These are phyloP conservation scores for Sitophilus oryzae DNA, from an alignment of 1,140 invertebrate species.

Conservation along the genomic window DNA sequence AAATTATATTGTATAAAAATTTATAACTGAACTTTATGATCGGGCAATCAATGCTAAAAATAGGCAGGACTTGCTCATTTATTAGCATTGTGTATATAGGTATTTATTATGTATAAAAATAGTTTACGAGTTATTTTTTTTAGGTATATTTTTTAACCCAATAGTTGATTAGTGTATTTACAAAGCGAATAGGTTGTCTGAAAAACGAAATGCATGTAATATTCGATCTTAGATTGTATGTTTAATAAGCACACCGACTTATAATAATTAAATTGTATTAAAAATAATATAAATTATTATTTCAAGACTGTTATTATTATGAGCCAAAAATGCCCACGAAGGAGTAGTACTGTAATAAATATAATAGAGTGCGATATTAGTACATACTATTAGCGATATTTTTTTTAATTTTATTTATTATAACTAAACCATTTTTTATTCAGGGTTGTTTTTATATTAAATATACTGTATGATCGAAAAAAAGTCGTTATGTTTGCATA, in stretches of 20 bases:
- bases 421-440: no score
- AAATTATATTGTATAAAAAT: no score
- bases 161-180: background rate
- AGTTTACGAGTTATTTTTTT: background rate
- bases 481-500: no score
- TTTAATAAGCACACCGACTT: conserved; percentile 1
- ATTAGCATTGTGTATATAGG: background rate
- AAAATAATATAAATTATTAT: background rate
- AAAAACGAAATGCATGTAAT: conserved; percentile 9
- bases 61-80: background rate
- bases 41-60: no score
- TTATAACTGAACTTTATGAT: no score
- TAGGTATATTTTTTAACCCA: background rate
- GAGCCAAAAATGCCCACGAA: background rate
- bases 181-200: no score
- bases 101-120: background rate
- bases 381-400: no score
- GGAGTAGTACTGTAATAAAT: background rate
- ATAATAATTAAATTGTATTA: conserved; percentile 4
- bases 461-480: conserved; percentile 2
- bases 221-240: background rate
- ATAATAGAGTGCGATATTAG: conserved; percentile 6
- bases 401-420: no score
- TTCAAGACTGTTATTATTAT: conserved; percentile 8
- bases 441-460: conserved; percentile 11